Evolutionary conservation across 2,797 vertebrate genomes (phyloP).

Genomic region (Novumbra hubbsi): DNA sequence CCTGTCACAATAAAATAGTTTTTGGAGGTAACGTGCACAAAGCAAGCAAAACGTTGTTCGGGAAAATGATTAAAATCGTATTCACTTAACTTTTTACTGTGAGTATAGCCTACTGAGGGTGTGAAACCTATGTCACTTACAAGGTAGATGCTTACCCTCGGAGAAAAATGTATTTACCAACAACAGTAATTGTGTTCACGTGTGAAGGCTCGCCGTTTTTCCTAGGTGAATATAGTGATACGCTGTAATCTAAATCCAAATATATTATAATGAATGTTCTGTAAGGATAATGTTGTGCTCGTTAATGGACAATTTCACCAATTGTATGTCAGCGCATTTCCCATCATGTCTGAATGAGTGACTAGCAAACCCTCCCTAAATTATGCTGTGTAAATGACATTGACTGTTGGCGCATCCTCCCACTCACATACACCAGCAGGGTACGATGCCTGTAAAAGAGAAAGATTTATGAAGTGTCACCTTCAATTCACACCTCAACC

Average conservation of each 20-base stretch:
- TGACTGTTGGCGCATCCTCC: conserved; percentile 4
- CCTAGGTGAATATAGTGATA: background rate
- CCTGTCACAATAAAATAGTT: background rate
- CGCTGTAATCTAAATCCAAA: background rate
- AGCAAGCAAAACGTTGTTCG: background rate
- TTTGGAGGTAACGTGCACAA: background rate
- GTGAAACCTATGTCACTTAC: background rate
- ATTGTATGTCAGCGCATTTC: conserved; percentile 3
- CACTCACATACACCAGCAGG: background rate
- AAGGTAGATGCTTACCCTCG: background rate
- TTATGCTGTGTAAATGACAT: conserved; percentile 13
- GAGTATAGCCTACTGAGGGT: background rate
- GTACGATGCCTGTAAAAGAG: background rate
- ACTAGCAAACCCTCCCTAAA: background rate
- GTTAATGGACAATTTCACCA: background rate
- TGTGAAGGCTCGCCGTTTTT: too few relatives aligned
- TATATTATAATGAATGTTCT: background rate
- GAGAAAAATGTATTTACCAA: background rate
- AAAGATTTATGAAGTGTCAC: conserved; percentile 1
- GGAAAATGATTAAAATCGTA: background rate
- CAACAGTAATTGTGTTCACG: background rate
- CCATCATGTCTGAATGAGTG: background rate
- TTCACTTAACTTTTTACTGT: background rate
- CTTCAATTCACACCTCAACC: background rate
- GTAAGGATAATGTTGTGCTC: background rate